Evolutionary conservation across 2,888 invertebrate species (phyloP).

Genomic region (Shargacucullia verbasci): DNA sequence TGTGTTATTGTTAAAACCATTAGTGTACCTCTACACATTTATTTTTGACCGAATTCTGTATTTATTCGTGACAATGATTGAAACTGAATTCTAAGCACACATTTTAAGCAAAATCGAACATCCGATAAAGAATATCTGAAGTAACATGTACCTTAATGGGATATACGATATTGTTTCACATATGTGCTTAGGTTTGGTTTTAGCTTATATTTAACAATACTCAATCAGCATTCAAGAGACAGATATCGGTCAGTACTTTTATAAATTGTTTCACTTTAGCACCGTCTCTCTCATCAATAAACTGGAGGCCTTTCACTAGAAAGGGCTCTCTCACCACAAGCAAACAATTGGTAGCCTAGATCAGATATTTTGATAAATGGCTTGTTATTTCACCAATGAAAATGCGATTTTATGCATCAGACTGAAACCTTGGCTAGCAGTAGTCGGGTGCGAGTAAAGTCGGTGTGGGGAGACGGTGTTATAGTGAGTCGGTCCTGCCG

Average conservation of each 20-base stretch:
- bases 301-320: background rate
- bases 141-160: no score
- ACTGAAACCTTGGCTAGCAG: no score
- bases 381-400: no score
- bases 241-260: conserved; percentile 45
- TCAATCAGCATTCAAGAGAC: conserved; percentile 37
- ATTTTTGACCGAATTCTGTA: conserved; percentile 52
- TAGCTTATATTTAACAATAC: conserved; percentile 44
- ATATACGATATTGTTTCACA: conserved; percentile 1
- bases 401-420: no score
- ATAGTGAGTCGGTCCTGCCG: conserved; percentile 3
- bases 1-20: conserved; percentile 46
- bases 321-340: no score
- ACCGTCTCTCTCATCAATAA: conserved; percentile 20
- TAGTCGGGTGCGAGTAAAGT: no score
- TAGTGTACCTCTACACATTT: conserved; percentile 33
- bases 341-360: no score
- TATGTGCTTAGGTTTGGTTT: conserved; percentile 33
- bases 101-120: no score
- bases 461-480: conserved; percentile 10
- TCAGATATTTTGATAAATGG: no score
- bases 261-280: conserved; percentile 14
- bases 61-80: conserved; percentile 20
- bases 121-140: no score
- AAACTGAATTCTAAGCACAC: conserved; percentile 34